Percentiles rank a stretch among this genome's conserved stretches.
phyloP scores from a whole-genome alignment of 2,113 vertebrate genomes.

The Nesospiza acunhae region DNA sequence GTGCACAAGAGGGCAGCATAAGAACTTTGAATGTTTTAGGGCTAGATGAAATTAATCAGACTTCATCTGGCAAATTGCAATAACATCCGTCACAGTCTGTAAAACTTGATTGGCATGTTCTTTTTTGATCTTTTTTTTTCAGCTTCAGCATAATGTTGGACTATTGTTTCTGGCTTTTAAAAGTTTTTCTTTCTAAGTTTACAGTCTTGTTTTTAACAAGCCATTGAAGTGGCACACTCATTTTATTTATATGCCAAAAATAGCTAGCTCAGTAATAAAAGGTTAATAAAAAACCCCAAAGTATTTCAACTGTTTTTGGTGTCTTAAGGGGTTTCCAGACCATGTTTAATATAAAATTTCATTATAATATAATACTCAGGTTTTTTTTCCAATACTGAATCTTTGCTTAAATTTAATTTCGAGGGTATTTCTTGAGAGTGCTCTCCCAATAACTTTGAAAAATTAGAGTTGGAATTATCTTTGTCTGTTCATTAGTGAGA shows the following conservation, averaged over 20 bases:
- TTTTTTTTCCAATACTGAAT: neutral
- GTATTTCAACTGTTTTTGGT: neutral
- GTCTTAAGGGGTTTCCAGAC: neutral
- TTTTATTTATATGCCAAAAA: neutral
- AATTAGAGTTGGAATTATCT: neutral
- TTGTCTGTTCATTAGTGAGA: neutral
- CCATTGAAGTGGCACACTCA: neutral
- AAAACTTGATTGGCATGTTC: neutral
- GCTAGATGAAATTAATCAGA: neutral
- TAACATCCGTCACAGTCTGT: neutral
- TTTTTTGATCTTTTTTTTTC: neutral
- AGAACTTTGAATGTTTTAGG: neutral
- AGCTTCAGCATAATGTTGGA: neutral
- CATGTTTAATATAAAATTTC: neutral
- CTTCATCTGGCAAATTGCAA: neutral
- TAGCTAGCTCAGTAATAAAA: neutral
- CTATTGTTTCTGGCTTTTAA: neutral
- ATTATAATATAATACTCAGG: neutral
- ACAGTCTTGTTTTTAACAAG: neutral
- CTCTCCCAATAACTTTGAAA: neutral
- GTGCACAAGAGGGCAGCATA: constrained; percentile 72
- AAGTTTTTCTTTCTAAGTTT: neutral
- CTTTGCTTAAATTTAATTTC: neutral
- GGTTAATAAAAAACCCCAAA: neutral
- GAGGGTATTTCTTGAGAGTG: neutral